Conservation (phyloP, 2,888 invertebrate genomes). For the Emmelina monodactyla region DNA sequence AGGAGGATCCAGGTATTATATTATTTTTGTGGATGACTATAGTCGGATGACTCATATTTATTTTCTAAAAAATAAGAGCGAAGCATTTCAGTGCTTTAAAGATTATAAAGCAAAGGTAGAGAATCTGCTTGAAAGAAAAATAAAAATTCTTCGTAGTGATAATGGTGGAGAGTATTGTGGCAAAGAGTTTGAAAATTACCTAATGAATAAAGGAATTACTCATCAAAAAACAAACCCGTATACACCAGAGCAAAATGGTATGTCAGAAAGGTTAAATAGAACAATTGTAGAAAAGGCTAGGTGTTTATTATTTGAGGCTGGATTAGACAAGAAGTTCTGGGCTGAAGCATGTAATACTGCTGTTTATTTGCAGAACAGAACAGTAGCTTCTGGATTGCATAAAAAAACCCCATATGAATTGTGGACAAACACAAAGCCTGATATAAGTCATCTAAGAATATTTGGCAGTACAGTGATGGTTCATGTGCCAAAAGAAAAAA, state of each 20-base stretch:
- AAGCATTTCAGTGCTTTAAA: slow-evolving; percentile 10
- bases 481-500: slow-evolving; percentile 11
- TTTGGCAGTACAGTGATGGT: slow-evolving; percentile 14
- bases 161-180: not conserved
- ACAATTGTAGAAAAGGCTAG: slow-evolving; percentile 11
- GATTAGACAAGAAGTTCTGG: slow-evolving; percentile 8
- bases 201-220: slow-evolving; percentile 2
- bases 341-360: slow-evolving; percentile 7
- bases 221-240: slow-evolving; percentile 7
- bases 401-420: slow-evolving; percentile 14
- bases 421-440: slow-evolving; percentile 12
- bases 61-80: slow-evolving; percentile 8
- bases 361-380: slow-evolving; percentile 10
- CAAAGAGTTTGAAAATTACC: slow-evolving; percentile 1
- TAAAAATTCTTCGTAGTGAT: not conserved
- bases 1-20: slow-evolving; percentile 6
- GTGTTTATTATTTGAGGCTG: slow-evolving; percentile 9
- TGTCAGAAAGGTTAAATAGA: slow-evolving; percentile 8
- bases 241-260: slow-evolving; percentile 12
- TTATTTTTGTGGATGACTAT: slow-evolving; percentile 25
- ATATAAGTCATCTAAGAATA: slow-evolving; percentile 9
- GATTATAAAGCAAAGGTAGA: slow-evolving; percentile 10
- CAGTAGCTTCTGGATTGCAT: slow-evolving; percentile 8
- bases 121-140: slow-evolving; percentile 3
- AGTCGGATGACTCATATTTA: slow-evolving; percentile 2